Percentiles rank a stretch among this genome's conserved stretches.
phyloP scores from a whole-genome alignment of 2,113 vertebrate genomes.

The Onychorhynchus coronatus region DNA sequence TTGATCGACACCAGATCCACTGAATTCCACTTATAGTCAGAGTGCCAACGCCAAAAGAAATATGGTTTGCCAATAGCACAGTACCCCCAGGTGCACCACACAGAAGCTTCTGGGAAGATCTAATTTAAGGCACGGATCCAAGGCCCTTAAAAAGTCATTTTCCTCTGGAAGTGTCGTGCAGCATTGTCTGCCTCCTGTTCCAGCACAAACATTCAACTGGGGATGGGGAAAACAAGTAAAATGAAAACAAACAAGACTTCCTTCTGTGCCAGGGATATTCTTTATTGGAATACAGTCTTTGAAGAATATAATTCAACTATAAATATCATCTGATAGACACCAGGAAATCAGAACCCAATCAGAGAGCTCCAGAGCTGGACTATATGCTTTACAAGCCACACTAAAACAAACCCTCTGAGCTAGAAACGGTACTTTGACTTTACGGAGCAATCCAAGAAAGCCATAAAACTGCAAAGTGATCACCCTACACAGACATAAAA shows the following conservation, averaged over 20 bases:
- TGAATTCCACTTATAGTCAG: neutral
- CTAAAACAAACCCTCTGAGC: neutral
- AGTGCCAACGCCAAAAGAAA: neutral
- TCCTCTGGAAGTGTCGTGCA: neutral
- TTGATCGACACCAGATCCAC: neutral
- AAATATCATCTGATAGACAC: neutral
- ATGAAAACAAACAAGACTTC: neutral
- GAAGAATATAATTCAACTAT: neutral
- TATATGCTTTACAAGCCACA: neutral
- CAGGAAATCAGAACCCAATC: neutral
- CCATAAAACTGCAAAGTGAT: neutral
- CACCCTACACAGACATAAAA: neutral
- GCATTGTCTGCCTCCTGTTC: neutral
- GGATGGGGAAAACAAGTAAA: neutral
- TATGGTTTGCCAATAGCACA: neutral
- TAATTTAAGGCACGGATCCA: neutral
- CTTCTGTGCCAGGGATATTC: neutral
- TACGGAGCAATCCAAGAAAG: neutral
- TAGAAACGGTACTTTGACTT: neutral
- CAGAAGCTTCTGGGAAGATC: neutral
- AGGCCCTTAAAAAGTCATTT: neutral
- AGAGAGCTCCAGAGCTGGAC: neutral
- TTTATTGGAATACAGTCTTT: neutral
- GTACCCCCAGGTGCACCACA: rapidly evolving
- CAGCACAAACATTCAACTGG: neutral